These are phyloP conservation scores for Hippasteria phrygiana DNA, from an alignment of 53 echinoderm and acorn worm genomes.

Conservation along the genomic window DNA sequence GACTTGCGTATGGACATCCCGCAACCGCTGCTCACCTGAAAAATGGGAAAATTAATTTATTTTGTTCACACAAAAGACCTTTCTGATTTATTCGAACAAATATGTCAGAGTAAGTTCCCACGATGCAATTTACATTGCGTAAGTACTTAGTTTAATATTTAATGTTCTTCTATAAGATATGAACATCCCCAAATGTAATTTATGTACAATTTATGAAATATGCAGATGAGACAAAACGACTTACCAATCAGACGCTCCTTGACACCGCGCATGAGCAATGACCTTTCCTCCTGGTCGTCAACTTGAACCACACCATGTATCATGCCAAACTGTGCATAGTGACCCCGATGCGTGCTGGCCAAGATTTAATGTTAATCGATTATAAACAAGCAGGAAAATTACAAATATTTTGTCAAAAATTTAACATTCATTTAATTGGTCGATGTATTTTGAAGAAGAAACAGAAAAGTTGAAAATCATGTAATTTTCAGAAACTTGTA, in stretches of 20 bases:
- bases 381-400: too few species aligned
- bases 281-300: slow-evolving; percentile 57
- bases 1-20: slow-evolving; percentile 48
- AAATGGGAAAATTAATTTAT: background rate
- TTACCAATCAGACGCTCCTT: slow-evolving; percentile 69
- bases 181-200: too few species aligned
- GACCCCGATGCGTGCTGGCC: slow-evolving; percentile 66
- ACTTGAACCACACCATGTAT: slow-evolving; percentile 62
- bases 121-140: too few species aligned
- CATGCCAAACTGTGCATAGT: slow-evolving; percentile 71
- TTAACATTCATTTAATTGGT: too few species aligned
- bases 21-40: slow-evolving; percentile 64
- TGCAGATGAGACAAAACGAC: background rate
- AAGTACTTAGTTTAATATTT: too few species aligned
- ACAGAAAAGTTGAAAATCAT: too few species aligned
- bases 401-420: background rate
- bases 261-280: slow-evolving; percentile 59
- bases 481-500: too few species aligned
- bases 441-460: too few species aligned
- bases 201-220: background rate
- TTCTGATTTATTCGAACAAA: too few species aligned
- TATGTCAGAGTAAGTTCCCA: too few species aligned
- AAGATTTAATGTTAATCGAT: background rate
- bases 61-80: too few species aligned
- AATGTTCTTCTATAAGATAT: too few species aligned